A percentile compares a stretch with the other conserved stretches of the same genome.
These are phyloP conservation scores for Athetis lepigone DNA, from an alignment of 2,888 invertebrate genomes.

Conservation along the genomic window DNA sequence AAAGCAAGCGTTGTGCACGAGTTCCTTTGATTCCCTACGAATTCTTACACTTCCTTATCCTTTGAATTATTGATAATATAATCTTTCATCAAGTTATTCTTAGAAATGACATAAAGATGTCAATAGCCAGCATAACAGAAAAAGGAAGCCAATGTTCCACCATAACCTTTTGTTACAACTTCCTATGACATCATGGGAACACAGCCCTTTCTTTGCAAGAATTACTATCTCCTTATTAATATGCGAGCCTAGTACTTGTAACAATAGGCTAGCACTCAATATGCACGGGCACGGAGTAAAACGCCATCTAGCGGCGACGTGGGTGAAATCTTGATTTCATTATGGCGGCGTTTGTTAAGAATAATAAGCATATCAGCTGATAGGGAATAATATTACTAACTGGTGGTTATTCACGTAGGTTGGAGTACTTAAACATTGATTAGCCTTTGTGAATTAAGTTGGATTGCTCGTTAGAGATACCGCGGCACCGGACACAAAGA, in stretches of 20 bases:
- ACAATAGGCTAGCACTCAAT: constrained; percentile 76
- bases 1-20: too few species aligned
- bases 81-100: background rate
- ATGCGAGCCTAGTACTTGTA: constrained; percentile 70
- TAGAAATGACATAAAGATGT: background rate
- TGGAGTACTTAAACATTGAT: background rate
- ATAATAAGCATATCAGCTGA: constrained; percentile 53
- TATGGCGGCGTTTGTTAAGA: constrained; percentile 43
- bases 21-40: too few species aligned
- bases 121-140: constrained; percentile 14
- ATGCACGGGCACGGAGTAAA: constrained; percentile 68
- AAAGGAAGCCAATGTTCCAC: constrained; percentile 34
- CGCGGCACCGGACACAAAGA: too few species aligned
- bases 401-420: background rate
- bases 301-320: constrained; percentile 70
- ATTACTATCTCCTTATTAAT: constrained; percentile 75
- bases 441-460: background rate
- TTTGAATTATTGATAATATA: too few species aligned
- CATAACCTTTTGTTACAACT: constrained; percentile 52
- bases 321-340: constrained; percentile 72
- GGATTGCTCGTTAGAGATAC: too few species aligned
- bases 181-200: constrained; percentile 77
- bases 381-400: constrained; percentile 2
- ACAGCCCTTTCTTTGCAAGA: constrained; percentile 68
- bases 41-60: too few species aligned